These are phyloP conservation scores for Cossypha heuglini DNA, from an alignment of 2,797 vertebrate species.

Conservation along the genomic window DNA sequence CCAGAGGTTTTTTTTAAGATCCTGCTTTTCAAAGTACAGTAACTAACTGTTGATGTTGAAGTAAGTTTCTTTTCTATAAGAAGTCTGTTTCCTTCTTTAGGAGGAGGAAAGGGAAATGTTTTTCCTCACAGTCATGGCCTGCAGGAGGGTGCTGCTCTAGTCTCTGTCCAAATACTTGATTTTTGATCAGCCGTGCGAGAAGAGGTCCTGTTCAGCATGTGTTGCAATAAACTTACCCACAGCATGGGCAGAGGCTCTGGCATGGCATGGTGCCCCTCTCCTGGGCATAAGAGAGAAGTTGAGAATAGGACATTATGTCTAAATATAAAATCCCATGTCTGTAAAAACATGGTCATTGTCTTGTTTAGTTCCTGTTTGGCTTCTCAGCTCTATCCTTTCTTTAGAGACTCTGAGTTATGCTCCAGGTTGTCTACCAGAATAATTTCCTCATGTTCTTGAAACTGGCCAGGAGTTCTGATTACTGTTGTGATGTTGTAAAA, in stretches of 20 bases:
- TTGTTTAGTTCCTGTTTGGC: not conserved
- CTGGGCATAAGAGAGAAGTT: rapidly evolving
- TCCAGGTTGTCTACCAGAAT: not conserved
- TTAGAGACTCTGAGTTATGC: not conserved
- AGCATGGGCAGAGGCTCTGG: not conserved
- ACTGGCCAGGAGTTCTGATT: not conserved
- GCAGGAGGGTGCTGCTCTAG: not conserved
- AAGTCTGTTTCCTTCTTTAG: not conserved
- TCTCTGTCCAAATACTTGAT: not conserved
- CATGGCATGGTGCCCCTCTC: not conserved
- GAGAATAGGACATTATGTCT: not conserved
- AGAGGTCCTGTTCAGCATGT: not conserved
- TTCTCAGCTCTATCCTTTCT: not conserved
- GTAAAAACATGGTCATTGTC: rapidly evolving
- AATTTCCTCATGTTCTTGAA: not conserved
- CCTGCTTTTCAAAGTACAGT: not conserved
- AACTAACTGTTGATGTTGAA: not conserved
- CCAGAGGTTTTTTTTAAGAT: not conserved
- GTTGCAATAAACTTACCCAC: not conserved
- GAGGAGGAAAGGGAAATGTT: not conserved
- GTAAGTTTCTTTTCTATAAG: not conserved
- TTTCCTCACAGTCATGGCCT: not conserved
- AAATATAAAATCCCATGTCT: not conserved
- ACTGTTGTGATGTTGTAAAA: not conserved
- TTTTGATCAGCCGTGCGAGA: not conserved